Percentiles rank a stretch among this genome's conserved stretches.
Conservation (phyloP, 2,888 invertebrate genomes). For the Pseudoips prasinana region DNA sequence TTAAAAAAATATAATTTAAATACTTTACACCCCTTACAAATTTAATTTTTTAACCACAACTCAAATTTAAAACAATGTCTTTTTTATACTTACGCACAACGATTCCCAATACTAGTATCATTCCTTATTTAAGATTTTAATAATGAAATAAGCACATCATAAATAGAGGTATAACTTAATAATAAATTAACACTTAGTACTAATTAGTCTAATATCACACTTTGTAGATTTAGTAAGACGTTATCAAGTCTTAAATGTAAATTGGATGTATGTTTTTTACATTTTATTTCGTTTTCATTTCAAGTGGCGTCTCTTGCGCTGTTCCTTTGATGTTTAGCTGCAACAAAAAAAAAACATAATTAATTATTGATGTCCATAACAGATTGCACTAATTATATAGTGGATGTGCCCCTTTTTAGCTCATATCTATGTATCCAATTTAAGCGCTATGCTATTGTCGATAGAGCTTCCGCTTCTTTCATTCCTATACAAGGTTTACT, state of each 20-base stretch:
- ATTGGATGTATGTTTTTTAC: constrained; percentile 6
- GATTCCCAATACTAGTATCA: too few species aligned
- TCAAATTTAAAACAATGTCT: too few species aligned
- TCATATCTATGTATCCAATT: too few species aligned
- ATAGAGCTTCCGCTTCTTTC: too few species aligned
- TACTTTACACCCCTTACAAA: constrained; percentile 20
- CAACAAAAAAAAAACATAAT: constrained; percentile 50
- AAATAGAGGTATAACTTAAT: constrained; percentile 33
- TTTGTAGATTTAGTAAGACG: constrained; percentile 45
- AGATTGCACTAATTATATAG: too few species aligned
- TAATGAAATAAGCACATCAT: constrained; percentile 23
- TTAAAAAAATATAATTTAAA: constrained; percentile 19
- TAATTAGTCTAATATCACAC: constrained; percentile 75
- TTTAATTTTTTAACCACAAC: constrained; percentile 1
- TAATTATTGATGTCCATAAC: constrained; percentile 1
- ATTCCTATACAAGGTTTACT: too few species aligned
- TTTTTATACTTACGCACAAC: too few species aligned
- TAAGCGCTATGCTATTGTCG: too few species aligned
- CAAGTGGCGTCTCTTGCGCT: constrained; percentile 71
- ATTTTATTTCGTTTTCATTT: constrained; percentile 18
- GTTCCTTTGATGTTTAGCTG: constrained; percentile 78
- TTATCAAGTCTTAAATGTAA: constrained; percentile 16
- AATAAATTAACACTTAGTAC: constrained; percentile 70
- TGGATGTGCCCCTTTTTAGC: too few species aligned
- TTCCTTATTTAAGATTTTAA: constrained; percentile 1